These are phyloP conservation scores for Cynaeus angustus DNA, from an alignment of 2,888 invertebrate species.

Conservation along the genomic window DNA sequence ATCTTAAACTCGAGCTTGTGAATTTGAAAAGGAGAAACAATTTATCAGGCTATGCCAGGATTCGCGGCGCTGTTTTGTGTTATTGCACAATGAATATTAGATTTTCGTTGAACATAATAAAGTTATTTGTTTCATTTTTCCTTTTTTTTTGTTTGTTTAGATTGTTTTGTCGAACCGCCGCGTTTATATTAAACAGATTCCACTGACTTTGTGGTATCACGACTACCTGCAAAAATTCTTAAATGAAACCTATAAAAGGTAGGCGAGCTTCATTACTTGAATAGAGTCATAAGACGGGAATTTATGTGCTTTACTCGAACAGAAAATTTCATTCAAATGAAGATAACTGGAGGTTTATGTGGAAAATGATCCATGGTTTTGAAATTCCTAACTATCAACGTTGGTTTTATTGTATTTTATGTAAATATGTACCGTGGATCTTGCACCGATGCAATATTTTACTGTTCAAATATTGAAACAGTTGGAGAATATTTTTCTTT, in stretches of 20 bases:
- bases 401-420: conserved; percentile 19
- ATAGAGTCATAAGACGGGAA: conserved; percentile 14
- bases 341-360: background rate
- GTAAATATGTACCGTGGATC: conserved; percentile 36
- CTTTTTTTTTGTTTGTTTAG: conserved; percentile 3
- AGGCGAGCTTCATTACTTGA: conserved; percentile 20
- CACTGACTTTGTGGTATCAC: conserved; percentile 6
- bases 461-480: conserved; percentile 42
- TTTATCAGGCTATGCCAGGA: conserved; percentile 9
- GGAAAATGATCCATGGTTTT: background rate
- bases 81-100: conserved; percentile 24
- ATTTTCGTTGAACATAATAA: conserved; percentile 27
- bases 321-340: conserved; percentile 8
- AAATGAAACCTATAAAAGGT: conserved; percentile 23
- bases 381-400: background rate
- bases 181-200: conserved; percentile 25
- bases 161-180: conserved; percentile 15
- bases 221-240: conserved; percentile 21
- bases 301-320: background rate
- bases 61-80: conserved; percentile 3
- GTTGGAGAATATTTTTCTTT: conserved; percentile 33
- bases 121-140: conserved; percentile 21
- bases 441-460: conserved; percentile 40
- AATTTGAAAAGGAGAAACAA: conserved; percentile 3
- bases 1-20: conserved; percentile 8